Evolutionary conservation across 2,797 vertebrate genomes (phyloP), one percentile per base, ranked within the genome.

Genomic region (Syndactyla subalaris): DNA sequence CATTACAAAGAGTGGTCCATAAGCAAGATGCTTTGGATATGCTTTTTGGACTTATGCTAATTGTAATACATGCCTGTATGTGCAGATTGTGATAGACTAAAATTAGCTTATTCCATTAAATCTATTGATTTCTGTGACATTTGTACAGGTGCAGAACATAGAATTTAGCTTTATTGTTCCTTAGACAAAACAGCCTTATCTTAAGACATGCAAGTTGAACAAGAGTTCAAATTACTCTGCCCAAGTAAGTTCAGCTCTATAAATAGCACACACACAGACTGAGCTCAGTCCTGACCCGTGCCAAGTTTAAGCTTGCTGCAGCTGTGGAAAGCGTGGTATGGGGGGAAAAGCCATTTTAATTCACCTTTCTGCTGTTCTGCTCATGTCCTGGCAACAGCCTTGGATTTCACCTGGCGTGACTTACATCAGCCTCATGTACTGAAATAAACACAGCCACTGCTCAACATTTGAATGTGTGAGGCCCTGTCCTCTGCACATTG

Each of bases 301-400:
- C 77, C 78, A 84, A 59, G 39, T 72, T 83, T 52, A 85, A 83
- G 82, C 32, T 46, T 49, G 21, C 59, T 79, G 36, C 34, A 70
- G 70, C 70, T 91, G 54, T 83, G 49, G 59, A 43, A 92, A 46
- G 10, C 13, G 38, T 45, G 39, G 63, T 30, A 36, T 77, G 34
- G 24, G 39, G 8, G 5, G 52, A 68, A 68, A 85, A 65, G 22
- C 46, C 43, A 26, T 34, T 78, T 65, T 79, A 75, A 72, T 80
- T 89, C 75, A 95, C 73, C 91, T 92, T 81, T 85, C 66, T 92
- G 55, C 48, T 78, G 3, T 68, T 88, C 70, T 90, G 74, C 71
- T 85, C 38, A 7, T 61, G 49, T 82, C 29, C 58, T 85, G 62
- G 51, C 59, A 93, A 71, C 0, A 2, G 66, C 39, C 70, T 84